Base-by-base conservation (phyloP, 2,888 invertebrate species). In the Mimas tiliae region DNA sequence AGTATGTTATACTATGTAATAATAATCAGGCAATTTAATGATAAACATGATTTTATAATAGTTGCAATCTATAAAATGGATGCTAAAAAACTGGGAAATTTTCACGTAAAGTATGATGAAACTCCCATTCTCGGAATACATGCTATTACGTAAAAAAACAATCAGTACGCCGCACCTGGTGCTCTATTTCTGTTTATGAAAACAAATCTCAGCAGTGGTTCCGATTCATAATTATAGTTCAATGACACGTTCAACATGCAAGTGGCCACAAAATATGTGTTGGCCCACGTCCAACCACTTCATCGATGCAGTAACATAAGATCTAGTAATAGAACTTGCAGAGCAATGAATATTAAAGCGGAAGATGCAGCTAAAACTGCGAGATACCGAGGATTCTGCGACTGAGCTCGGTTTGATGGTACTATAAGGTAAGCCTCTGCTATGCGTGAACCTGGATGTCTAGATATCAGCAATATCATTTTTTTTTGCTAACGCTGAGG, bases 151-250 rank as follows among this genome's bases (percentile, higher is more conserved):
- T 42, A 42, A 58, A 42, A 58, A 45, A 45, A 45, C 45, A 45
- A 58, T 16, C 64, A 19, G 51, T 64, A 64, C 19, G 16, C 58
- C 38, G 38, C 58, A 58, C 58, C 58, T 58, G 58, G 16, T 34
- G 12, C 9, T 58, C 58, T 58, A 58, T 58, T 58, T 58, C 12
- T 58, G 58, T 58, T 58, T 12, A 42, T n/a, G 50, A 50, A 52
- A 52, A 52, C 52, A 58, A 58, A 58, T 58, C 58, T 58, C 19
- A 19, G 58, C 58, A 19, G 58, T 38, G 65, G 67, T 73, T 73
- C 62, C 62, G 68, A 74, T 75, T 73, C 73, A 73, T 76, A 78
- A 78, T 77, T 72, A 76, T 73, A 74, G 79, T 77, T 75, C 74
- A 79, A 74, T 76, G 78, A 79, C 80, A 75, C 67, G 70, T 65